Evolutionary conservation across 2,113 vertebrate genomes (phyloP).

Genomic region (Phoxinus phoxinus): DNA sequence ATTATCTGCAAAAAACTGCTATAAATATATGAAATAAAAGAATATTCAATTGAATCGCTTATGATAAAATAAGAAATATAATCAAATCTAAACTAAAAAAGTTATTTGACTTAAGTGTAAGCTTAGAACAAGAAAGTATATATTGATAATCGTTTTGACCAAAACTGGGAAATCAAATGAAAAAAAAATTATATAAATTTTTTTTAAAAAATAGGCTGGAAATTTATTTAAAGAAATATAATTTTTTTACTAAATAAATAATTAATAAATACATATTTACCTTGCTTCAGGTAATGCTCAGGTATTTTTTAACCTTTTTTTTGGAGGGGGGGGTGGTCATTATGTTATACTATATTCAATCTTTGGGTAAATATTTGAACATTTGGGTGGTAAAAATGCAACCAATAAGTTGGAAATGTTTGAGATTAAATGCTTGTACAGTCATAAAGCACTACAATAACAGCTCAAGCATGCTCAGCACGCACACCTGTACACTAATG

Average conservation of each 20-base stretch:
- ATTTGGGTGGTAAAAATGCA: neutral
- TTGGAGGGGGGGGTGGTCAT: neutral
- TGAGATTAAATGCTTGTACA: conserved; percentile 22
- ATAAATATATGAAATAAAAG: neutral
- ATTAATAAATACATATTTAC: neutral
- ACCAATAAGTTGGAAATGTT: neutral
- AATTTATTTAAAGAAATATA: too few relatives aligned
- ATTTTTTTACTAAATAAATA: neutral
- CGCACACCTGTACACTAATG: conserved; percentile 52
- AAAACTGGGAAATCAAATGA: neutral
- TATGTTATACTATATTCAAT: neutral
- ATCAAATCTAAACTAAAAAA: too few relatives aligned
- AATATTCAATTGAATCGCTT: neutral
- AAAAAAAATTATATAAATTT: neutral
- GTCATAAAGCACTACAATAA: neutral
- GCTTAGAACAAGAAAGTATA: neutral
- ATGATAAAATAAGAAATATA: neutral
- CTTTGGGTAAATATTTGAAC: too few relatives aligned
- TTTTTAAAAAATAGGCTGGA: too few relatives aligned
- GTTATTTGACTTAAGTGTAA: too few relatives aligned
- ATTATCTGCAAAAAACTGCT: neutral
- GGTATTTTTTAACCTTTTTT: neutral
- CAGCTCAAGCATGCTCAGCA: conserved; percentile 22
- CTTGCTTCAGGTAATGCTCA: too few relatives aligned
- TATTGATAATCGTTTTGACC: neutral